phyloP scores from a whole-genome alignment of 2,797 vertebrate species.

The Hippoglossus hippoglossus region DNA sequence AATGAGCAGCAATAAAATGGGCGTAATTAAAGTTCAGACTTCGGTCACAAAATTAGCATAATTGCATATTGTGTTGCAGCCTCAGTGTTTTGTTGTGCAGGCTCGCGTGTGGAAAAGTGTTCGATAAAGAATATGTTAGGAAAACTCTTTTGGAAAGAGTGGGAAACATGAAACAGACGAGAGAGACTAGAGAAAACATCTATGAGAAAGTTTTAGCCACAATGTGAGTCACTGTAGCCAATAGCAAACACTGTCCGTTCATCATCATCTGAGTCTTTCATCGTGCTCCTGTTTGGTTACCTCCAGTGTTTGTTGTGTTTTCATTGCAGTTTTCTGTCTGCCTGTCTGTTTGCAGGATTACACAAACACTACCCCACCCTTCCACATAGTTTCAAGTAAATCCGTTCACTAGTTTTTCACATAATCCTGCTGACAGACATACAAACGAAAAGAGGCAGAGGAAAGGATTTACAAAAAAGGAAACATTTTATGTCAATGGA shows the following conservation, averaged over 20 bases:
- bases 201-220: slow-evolving; percentile 4
- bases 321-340: no score
- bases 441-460: no score
- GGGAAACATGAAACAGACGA: slow-evolving; percentile 18
- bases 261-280: no score
- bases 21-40: slow-evolving; percentile 21
- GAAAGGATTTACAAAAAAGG: no score
- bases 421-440: no score
- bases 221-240: slow-evolving; percentile 23
- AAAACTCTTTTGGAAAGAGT: slow-evolving; percentile 2
- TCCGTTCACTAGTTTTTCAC: no score
- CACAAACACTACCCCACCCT: no score
- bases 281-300: no score
- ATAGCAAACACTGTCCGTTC: neutral
- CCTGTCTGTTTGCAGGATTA: no score
- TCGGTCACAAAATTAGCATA: neutral
- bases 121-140: slow-evolving; percentile 3
- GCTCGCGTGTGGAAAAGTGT: neutral
- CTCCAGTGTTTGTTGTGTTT: no score
- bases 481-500: no score
- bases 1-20: slow-evolving; percentile 31
- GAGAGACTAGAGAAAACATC: slow-evolving; percentile 14
- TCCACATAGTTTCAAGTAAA: no score
- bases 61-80: neutral
- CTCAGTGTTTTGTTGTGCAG: neutral